Base-by-base conservation (phyloP, 2,113 vertebrate species). In the Strix uralensis region DNA sequence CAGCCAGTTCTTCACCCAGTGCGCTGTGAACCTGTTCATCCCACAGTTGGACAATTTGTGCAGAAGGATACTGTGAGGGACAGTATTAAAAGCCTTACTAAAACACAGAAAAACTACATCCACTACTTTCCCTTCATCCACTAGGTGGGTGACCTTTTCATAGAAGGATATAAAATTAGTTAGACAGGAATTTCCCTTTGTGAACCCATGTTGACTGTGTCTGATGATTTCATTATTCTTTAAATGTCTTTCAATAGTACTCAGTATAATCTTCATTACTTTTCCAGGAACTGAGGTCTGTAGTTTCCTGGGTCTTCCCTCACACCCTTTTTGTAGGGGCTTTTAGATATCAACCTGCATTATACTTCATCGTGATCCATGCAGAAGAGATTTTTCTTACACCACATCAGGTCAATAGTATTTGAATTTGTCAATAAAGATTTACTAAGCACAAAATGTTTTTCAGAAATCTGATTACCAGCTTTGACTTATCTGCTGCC, bases 21-120 rank as follows among this genome's bases (percentile, higher is more conserved):
- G 1, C 22, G 40, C 10, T 2, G 1, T 10, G 23, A 40, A 40
- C 17, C 17, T 1, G 0, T 40, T 47, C 22, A 55, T 38, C 38
- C 47, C 25, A 72, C 46, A 62, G 46, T 1, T 61, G 46, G 29
- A 70, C 17, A 29, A 10, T 3, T 47, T 58, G 8, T 81, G n/a
- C 19, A 15, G 46, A 61, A 52, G 32, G 15, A 15, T 62, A 14
- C 13, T 36, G 46, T 63, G 20, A 44, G 30, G 46, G 36, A 23
- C 27, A 26, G 58, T 32, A 26, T 38, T 40, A 27, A 74, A 74
- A 46, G 5, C 7, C 17, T 47, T 36, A 13, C 21, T 47, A 38
- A 85, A 65, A 55, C 63, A 40, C 40, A 54, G 49, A 63, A 85
- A 73, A 44, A 26, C 8, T 32, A 44, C 38, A 54, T 54, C 32